Conservation (phyloP, 2,113 vertebrate genomes). For the rat (Rattus norvegicus) region GRCr8 NC_086025.1:29502501-29503000, state of each 20-base stretch:
- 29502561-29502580: background rate
- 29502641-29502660: background rate
- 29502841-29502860: background rate
- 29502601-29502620: background rate
- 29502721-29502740: background rate
- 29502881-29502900: background rate
- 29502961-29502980: background rate
- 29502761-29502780: background rate
- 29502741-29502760: background rate
- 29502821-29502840: background rate
- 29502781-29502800: background rate
- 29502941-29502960: background rate
- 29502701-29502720: background rate
- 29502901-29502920: background rate
- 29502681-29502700: background rate
- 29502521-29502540: background rate
- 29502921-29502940: background rate
- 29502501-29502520: background rate
- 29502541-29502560: background rate
- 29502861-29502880: background rate
- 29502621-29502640: background rate
- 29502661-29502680: background rate
- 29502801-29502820: background rate
- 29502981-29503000: background rate
- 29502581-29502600: background rate